These are phyloP conservation scores for Drosophila subsilvestris DNA, from an alignment of 2,888 invertebrate species.

Conservation along the genomic window DNA sequence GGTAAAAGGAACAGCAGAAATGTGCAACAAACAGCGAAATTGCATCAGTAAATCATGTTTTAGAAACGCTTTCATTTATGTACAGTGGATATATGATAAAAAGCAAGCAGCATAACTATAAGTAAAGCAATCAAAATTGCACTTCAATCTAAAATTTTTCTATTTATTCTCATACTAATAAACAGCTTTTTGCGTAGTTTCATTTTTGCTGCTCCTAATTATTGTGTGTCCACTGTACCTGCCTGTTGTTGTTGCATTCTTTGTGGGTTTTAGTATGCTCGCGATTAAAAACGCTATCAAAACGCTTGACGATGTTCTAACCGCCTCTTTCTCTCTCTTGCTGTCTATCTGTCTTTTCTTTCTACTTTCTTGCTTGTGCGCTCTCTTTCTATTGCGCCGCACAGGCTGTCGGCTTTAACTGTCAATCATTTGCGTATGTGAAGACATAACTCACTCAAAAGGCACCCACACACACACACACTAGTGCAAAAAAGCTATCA, in stretches of 20 bases:
- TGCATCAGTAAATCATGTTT: no score
- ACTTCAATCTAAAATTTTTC: conserved; percentile 7
- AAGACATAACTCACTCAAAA: conserved; percentile 25
- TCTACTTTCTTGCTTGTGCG: conserved; percentile 17
- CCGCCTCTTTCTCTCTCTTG: neutral
- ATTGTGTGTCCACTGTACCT: no score
- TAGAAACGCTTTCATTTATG: no score
- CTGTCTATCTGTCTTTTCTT: neutral
- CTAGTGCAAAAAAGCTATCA: no score
- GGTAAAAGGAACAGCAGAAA: no score
- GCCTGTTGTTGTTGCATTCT: conserved; percentile 7
- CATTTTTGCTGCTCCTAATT: no score
- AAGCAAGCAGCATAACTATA: no score
- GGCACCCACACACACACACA: neutral
- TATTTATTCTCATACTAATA: neutral
- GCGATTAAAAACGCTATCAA: conserved; percentile 28
- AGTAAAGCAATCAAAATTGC: no score
- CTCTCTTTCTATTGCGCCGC: conserved; percentile 14
- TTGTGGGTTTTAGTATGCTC: conserved; percentile 14
- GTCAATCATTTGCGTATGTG: conserved; percentile 54
- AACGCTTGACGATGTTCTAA: conserved; percentile 25
- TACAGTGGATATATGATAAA: no score
- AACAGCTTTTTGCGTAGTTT: no score
- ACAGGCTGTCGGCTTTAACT: conserved; percentile 49
- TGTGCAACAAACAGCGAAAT: no score